Conservation (phyloP, 2,888 invertebrate species). For the Rotaria sp. region DNA sequence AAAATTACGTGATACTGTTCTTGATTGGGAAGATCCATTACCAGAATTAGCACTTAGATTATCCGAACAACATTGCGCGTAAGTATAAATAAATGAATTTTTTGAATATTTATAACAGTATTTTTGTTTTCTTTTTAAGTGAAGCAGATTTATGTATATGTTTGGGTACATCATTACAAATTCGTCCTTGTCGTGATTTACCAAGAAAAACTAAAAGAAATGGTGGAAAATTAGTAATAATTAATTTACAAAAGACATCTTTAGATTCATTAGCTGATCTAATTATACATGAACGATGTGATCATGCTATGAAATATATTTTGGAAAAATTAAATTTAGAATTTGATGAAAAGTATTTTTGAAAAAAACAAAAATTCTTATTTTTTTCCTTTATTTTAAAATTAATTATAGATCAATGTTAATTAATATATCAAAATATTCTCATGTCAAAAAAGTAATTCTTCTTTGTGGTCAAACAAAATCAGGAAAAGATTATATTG, state of each 20-base stretch:
- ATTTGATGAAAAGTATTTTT: background rate
- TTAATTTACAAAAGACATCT: constrained; percentile 94
- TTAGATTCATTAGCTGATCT: constrained; percentile 85
- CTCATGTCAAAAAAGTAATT: background rate
- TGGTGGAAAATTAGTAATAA: constrained; percentile 79
- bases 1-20: constrained; percentile 61
- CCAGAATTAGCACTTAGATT: constrained; percentile 74
- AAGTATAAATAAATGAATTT: background rate
- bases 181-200: constrained; percentile 87
- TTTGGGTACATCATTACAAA: constrained; percentile 93
- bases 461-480: background rate
- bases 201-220: constrained; percentile 62
- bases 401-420: background rate
- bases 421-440: background rate
- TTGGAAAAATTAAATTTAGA: constrained; percentile 52
- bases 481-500: background rate
- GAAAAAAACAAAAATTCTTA: background rate
- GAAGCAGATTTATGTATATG: constrained; percentile 83
- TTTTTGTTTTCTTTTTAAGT: background rate
- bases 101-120: background rate
- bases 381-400: background rate
- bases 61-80: constrained; percentile 39
- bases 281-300: constrained; percentile 78
- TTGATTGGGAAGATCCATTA: constrained; percentile 93
- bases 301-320: constrained; percentile 69